Base-by-base conservation (phyloP, 2,888 invertebrate species). In the Polia nebulosa region DNA sequence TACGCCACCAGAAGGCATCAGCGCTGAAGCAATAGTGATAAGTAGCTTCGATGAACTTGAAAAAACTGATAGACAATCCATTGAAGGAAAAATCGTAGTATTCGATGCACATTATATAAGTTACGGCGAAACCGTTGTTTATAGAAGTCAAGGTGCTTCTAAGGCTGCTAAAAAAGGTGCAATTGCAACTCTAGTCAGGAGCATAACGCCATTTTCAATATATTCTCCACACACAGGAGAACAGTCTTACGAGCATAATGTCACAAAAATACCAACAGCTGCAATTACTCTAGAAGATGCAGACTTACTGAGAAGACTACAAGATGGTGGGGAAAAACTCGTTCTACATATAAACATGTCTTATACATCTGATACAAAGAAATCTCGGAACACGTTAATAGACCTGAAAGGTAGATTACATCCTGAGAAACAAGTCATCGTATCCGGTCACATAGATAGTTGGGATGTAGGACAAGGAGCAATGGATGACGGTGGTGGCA, bases 381-480 rank as follows among this genome's bases (percentile, higher is more conserved):
- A 88, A 36, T 98, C 98, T 0, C 94, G 98, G 68, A 98, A 98
- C 87, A 96, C 97, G 0, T 92, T 98, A 8, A 96, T 96, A 1
- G 98, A 98, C 90, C 92, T 97, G 8, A 91, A 87, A 83, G 97
- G 97, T 0, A 89, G 81, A 15, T 80, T 85, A 11, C 34, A 90
- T 53, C 91, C 92, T 15, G 92, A 95, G 41, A 92, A 94, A 82
- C 92, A 97, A 0, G 98, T 98, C 0, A 95, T 98, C 7, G 96
- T 98, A 44, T 98, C 98, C 5, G 98, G 98, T 7, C 98, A 98
- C 88, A 95, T 98, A 49, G 98, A 98, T 87, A 98, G 98, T 87
- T 98, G 98, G 98, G 98, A 98, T 90, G 98, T 98, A n/a, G 98
- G 98, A 3, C 96, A 97, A 83, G 98, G 98, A n/a, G 98, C 98